These are phyloP conservation scores for Trinorchestia longiramus DNA, from an alignment of 1,140 invertebrate species.

Conservation along the genomic window DNA sequence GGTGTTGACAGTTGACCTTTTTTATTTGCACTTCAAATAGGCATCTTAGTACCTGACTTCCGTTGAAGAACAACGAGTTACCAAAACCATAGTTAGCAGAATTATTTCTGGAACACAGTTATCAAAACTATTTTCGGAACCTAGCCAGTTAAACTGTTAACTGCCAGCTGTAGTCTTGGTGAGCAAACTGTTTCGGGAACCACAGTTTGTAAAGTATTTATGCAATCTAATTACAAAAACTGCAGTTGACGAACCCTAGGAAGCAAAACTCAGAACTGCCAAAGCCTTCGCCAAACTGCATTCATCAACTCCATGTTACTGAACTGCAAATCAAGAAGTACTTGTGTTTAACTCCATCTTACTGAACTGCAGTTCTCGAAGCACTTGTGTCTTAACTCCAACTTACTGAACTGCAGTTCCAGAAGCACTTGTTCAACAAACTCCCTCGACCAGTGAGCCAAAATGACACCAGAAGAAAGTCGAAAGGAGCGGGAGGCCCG, in stretches of 20 bases:
- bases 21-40: background rate
- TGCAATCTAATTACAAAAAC: too few species aligned
- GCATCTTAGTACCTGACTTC: background rate
- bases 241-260: too few species aligned
- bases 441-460: background rate
- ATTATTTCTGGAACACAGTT: background rate
- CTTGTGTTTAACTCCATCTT: too few species aligned
- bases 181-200: background rate
- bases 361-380: too few species aligned
- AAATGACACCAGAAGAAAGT: conserved; percentile 65
- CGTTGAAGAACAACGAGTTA: background rate
- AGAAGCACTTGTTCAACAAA: too few species aligned
- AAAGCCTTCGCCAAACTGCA: too few species aligned
- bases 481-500: conserved; percentile 77
- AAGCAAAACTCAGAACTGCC: too few species aligned
- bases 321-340: too few species aligned
- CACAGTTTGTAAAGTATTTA: background rate
- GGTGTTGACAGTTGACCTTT: background rate
- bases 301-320: too few species aligned
- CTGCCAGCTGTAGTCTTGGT: background rate
- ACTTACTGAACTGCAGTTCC: too few species aligned
- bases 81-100: background rate
- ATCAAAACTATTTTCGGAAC: background rate
- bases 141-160: too few species aligned
- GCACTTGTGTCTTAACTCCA: too few species aligned